Percentiles rank a stretch among this genome's conserved stretches.
Conservation (phyloP, 92 coral and sea anemone genomes). For the Parazoanthus darwini region DNA sequence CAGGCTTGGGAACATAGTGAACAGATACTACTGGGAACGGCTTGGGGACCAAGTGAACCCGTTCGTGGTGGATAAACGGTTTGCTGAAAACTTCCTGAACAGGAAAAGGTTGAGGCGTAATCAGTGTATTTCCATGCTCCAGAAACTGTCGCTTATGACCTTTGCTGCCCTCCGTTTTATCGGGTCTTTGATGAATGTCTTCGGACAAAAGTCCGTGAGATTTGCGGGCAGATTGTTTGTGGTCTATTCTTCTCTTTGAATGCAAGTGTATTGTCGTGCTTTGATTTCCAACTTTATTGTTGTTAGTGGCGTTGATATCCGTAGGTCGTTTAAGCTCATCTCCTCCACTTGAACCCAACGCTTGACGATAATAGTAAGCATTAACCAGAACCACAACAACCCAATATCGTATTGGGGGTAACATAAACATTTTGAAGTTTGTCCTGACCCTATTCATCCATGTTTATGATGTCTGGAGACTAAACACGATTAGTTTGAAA, state of each 20-base stretch:
- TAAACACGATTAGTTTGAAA: background rate
- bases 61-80: conserved; percentile 59
- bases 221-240: background rate
- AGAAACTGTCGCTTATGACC: conserved; percentile 44
- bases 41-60: conserved; percentile 75
- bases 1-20: conserved; percentile 80
- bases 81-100: conserved; percentile 57
- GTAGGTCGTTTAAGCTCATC: background rate
- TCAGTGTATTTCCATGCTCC: conserved; percentile 17
- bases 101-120: conserved; percentile 51
- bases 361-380: background rate
- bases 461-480: conserved; percentile 12
- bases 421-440: conserved; percentile 27
- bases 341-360: background rate
- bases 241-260: background rate
- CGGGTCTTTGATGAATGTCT: background rate
- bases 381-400: conserved; percentile 3
- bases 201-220: conserved; percentile 21
- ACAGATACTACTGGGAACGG: conserved; percentile 92
- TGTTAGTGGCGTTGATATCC: background rate
- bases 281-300: background rate
- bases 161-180: conserved; percentile 6
- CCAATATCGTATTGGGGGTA: background rate
- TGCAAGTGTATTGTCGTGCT: background rate
- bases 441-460: conserved; percentile 22